Evolutionary conservation across 2,797 vertebrate genomes (phyloP).

Genomic region (Novumbra hubbsi): DNA sequence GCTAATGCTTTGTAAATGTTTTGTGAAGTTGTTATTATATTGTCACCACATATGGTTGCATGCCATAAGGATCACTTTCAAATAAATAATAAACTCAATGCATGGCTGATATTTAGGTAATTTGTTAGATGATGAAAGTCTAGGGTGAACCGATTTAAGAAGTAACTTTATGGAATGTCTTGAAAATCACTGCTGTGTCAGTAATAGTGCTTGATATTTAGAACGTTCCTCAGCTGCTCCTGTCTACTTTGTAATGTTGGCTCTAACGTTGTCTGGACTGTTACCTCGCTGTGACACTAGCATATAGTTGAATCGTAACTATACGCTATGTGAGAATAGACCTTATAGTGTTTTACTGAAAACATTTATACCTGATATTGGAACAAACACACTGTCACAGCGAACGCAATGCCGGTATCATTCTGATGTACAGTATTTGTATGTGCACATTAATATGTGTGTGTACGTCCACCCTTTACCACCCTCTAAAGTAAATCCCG

Average conservation of each 20-base stretch:
- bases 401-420: background rate
- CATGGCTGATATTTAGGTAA: background rate
- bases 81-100: background rate
- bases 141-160: constrained; percentile 8
- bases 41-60: background rate
- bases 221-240: background rate
- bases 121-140: background rate
- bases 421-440: background rate
- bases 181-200: constrained; percentile 3
- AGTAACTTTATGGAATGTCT: background rate
- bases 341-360: background rate
- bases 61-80: background rate
- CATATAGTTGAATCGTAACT: background rate
- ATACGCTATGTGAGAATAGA: background rate
- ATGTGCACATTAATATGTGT: constrained; percentile 6
- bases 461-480: constrained; percentile 26
- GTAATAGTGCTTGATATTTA: background rate
- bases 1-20: too few relatives aligned
- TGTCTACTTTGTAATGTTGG: background rate
- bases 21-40: too few relatives aligned
- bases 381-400: background rate
- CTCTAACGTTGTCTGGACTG: background rate
- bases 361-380: background rate
- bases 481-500: constrained; percentile 52
- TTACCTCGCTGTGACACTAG: background rate